Evolutionary conservation across 2,113 vertebrate genomes (phyloP).

Genomic region (Silurus glanis): DNA sequence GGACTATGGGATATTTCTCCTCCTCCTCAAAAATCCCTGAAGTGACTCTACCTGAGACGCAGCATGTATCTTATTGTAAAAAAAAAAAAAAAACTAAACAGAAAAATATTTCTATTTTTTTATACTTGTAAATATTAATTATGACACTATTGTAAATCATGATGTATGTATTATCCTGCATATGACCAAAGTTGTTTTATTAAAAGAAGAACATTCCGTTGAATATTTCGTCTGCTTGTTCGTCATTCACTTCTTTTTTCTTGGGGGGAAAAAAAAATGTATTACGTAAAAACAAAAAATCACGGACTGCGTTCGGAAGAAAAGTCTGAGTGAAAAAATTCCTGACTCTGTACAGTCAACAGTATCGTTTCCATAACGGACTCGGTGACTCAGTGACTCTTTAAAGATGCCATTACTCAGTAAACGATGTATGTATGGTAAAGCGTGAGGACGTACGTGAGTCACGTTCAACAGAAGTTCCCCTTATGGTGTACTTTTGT

Average conservation of each 20-base stretch:
- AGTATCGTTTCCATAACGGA: constrained; percentile 28
- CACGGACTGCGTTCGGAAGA: background rate
- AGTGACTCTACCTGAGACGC: constrained; percentile 38
- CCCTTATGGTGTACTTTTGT: background rate
- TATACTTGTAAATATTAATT: constrained; percentile 64
- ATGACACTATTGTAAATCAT: constrained; percentile 68
- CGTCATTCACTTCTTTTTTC: background rate
- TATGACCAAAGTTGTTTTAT: constrained; percentile 7
- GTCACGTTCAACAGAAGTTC: constrained; percentile 32
- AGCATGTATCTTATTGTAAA: constrained; percentile 72
- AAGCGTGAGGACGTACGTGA: background rate
- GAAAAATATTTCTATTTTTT: constrained; percentile 67
- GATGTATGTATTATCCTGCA: constrained; percentile 18
- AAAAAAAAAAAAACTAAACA: constrained; percentile 38
- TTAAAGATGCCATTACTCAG: background rate
- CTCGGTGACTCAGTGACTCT: constrained; percentile 29
- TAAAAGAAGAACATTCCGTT: constrained; percentile 21
- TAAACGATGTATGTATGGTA: background rate
- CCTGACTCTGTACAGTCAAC: constrained; percentile 19
- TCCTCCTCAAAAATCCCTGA: background rate
- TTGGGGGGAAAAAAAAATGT: too few relatives aligned
- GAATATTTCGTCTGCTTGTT: background rate
- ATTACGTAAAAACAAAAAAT: background rate
- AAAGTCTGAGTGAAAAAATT: constrained; percentile 23
- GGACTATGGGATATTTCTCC: background rate